Base-by-base conservation (phyloP, 2,888 invertebrate species). In the Leucophora obtusa region DNA sequence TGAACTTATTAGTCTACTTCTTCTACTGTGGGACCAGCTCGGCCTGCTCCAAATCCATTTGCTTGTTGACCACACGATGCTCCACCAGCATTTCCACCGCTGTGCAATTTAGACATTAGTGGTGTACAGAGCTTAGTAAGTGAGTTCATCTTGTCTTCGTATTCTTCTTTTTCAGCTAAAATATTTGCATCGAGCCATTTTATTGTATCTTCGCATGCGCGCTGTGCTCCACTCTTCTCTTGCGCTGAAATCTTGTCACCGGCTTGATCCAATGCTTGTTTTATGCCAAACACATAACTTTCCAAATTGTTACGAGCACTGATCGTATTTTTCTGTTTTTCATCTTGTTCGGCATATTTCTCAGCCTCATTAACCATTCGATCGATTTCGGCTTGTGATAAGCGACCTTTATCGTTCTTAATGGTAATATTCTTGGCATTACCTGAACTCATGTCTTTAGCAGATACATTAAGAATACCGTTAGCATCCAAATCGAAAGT, bases 401-500 rank as follows among this genome's bases (percentile, higher is more conserved):
- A 91, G 7, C 96, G 92, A 0, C 96, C 95, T 86, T 94, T 95
- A 91, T 96, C 95, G 90, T 96, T 96, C 87, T 94, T 95, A 82
- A 96, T 96, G 56, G 94, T 94, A 82, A 96, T 96, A 87, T 94
- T 94, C 89, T 94, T 94, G 79, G 92, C 93, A 83, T 94, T 94
- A 28, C 92, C 93, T 0, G 93, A 92, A 85, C 93, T 92, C 89
- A 92, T 93, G 82, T 93, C 93, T 82, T 94, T 93, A 18, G 97
- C 97, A 0, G 95, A 93, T 1, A 97, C 97, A 88, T 96, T 96
- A 81, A 99, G 91, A 90, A 98, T 98, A 87, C 98, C 98, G 90
- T 99, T 98, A 59, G 97, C 97, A 87, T 98, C 98, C 87, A 95
- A 93, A 62, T 90, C 90, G 87, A 96, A 96, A 51, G 95, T 96